These are phyloP conservation scores for Catharus fuscescens DNA, from an alignment of 2,113 vertebrate genomes.

Conservation along the genomic window DNA sequence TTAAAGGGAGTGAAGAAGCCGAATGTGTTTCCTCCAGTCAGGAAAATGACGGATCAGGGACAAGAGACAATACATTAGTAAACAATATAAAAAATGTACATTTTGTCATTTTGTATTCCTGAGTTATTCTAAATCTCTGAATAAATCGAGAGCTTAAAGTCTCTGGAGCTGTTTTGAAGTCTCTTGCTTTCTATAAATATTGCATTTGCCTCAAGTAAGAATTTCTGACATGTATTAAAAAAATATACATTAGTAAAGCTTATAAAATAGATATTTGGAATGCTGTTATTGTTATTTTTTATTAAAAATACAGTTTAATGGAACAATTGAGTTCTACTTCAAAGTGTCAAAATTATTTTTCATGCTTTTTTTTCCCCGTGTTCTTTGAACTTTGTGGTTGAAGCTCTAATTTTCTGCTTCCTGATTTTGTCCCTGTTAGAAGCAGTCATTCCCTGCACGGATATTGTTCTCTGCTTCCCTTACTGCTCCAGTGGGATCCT, in stretches of 20 bases:
- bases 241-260: conserved; percentile 72
- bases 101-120: conserved; percentile 73
- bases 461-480: background rate
- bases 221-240: conserved; percentile 73
- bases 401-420: conserved; percentile 47
- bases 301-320: conserved; percentile 73
- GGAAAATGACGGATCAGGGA: conserved; percentile 67
- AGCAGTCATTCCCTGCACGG: background rate
- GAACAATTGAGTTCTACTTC: conserved; percentile 65
- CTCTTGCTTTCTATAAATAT: conserved; percentile 74
- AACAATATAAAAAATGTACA: conserved; percentile 71
- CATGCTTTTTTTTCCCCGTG: background rate
- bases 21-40: conserved; percentile 63
- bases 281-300: conserved; percentile 68
- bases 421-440: conserved; percentile 22
- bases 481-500: background rate
- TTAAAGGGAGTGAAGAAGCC: conserved; percentile 60
- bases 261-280: conserved; percentile 70
- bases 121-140: conserved; percentile 69
- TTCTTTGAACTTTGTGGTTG: conserved; percentile 62
- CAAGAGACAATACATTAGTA: conserved; percentile 66
- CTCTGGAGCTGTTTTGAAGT: conserved; percentile 72
- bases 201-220: conserved; percentile 71
- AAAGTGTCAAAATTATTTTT: conserved; percentile 66
- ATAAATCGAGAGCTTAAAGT: conserved; percentile 67